A percentile compares a stretch with the other conserved stretches of the same genome.
Evolutionary conservation across 2,888 invertebrate species (phyloP).

Genomic region (Peribatodes rhomboidaria): DNA sequence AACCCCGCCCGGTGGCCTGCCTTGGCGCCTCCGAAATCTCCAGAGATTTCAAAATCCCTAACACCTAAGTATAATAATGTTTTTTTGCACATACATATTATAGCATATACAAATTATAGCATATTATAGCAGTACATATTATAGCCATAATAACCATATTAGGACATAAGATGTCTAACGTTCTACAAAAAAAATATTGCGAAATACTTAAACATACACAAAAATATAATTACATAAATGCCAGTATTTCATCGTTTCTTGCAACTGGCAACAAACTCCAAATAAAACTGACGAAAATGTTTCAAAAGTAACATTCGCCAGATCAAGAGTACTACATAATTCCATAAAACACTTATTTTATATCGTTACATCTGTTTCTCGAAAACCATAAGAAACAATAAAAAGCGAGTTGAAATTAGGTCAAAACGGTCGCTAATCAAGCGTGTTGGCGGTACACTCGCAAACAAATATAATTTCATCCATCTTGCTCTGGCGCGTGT

Average conservation of each 20-base stretch:
- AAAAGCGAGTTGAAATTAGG: conserved; percentile 30
- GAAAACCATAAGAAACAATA: conserved; percentile 37
- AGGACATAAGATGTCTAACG: too few species aligned
- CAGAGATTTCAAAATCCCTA: too few species aligned
- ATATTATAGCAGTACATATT: too few species aligned
- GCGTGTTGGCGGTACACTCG: conserved; percentile 25
- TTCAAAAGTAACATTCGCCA: conserved; percentile 14
- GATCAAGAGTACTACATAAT: conserved; percentile 23
- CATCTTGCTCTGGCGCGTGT: conserved; percentile 21
- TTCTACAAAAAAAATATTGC: too few species aligned
- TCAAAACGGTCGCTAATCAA: conserved; percentile 31
- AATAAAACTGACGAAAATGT: conserved; percentile 2
- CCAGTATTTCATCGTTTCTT: neutral
- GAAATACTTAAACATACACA: too few species aligned
- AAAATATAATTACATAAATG: too few species aligned
- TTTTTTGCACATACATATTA: too few species aligned
- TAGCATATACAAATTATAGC: too few species aligned
- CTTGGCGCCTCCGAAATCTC: too few species aligned
- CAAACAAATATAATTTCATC: conserved; percentile 35
- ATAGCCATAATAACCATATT: too few species aligned
- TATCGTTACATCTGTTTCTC: conserved; percentile 34
- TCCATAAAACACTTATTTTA: conserved; percentile 33
- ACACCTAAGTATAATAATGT: too few species aligned
- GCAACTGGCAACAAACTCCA: neutral
- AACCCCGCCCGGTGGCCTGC: too few species aligned